Conservation (phyloP, 1,140 invertebrate genomes). For the Hestina assimilis region DNA sequence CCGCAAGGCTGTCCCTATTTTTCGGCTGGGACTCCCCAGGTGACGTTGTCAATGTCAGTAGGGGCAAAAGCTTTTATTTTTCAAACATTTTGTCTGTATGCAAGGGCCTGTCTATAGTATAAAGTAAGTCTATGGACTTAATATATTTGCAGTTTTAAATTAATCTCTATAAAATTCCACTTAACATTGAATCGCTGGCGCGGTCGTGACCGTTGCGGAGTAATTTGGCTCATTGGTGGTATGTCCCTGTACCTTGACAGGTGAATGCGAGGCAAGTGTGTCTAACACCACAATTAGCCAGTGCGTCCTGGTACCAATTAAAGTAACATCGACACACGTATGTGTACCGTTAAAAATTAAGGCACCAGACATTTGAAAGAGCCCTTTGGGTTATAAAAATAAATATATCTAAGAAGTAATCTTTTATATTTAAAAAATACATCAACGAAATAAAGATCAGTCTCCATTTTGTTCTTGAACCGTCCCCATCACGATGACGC, state of each 20-base stretch:
- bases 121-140: too few species aligned
- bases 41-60: too few species aligned
- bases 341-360: conserved; percentile 9
- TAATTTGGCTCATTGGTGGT: conserved; percentile 41
- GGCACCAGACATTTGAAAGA: background rate
- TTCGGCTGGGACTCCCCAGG: too few species aligned
- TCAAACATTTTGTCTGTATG: too few species aligned
- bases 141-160: background rate
- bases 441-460: too few species aligned
- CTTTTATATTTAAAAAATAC: too few species aligned
- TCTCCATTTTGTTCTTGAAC: too few species aligned
- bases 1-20: too few species aligned
- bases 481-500: too few species aligned
- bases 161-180: background rate
- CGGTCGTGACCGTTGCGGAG: conserved; percentile 44
- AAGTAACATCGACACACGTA: conserved; percentile 25
- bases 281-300: conserved; percentile 47
- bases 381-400: background rate
- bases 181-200: conserved; percentile 10
- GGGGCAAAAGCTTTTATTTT: too few species aligned
- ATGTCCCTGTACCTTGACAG: conserved; percentile 35
- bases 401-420: too few species aligned
- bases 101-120: too few species aligned
- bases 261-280: conserved; percentile 51
- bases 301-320: conserved; percentile 50